phyloP scores from a whole-genome alignment of 2,888 invertebrate genomes.

The Schizotus pectinicornis region DNA sequence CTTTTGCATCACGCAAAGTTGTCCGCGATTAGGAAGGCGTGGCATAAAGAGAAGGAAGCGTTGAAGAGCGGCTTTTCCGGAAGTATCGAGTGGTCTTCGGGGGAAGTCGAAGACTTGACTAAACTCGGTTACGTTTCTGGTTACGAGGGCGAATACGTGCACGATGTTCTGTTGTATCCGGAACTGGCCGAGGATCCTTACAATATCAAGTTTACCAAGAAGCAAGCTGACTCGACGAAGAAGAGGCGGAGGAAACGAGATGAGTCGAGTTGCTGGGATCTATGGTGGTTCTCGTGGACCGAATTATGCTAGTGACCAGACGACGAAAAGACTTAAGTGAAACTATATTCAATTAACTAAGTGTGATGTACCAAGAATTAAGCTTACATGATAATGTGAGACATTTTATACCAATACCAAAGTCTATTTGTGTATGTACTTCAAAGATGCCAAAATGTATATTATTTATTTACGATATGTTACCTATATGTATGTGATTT shows the following conservation, averaged over 20 bases:
- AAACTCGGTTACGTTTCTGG: constrained; percentile 83
- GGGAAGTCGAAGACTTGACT: constrained; percentile 87
- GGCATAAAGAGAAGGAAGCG: constrained; percentile 90
- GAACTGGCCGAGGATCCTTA: constrained; percentile 95
- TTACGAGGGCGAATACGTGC: constrained; percentile 91
- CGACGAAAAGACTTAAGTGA: constrained; percentile 39
- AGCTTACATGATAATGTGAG: constrained; percentile 49
- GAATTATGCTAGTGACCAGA: constrained; percentile 54
- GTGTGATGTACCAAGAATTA: constrained; percentile 59
- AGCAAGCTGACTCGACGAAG: constrained; percentile 74
- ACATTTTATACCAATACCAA: constrained; percentile 66
- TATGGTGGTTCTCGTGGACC: constrained; percentile 61
- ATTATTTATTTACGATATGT: constrained; percentile 61
- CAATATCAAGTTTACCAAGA: constrained; percentile 89
- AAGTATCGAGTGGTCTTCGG: constrained; percentile 83
- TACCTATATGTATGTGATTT: constrained; percentile 60
- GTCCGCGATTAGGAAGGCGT: constrained; percentile 87
- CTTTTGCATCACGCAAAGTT: constrained; percentile 89
- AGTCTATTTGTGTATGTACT: constrained; percentile 69
- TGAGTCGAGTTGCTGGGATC: constrained; percentile 49
- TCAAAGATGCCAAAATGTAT: constrained; percentile 66
- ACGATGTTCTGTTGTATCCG: constrained; percentile 88
- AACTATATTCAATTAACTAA: constrained; percentile 59
- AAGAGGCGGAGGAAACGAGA: constrained; percentile 76
- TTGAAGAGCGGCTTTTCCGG: constrained; percentile 79